These are phyloP conservation scores for Diarsia rubi DNA, from an alignment of 2,888 invertebrate genomes.

Conservation along the genomic window DNA sequence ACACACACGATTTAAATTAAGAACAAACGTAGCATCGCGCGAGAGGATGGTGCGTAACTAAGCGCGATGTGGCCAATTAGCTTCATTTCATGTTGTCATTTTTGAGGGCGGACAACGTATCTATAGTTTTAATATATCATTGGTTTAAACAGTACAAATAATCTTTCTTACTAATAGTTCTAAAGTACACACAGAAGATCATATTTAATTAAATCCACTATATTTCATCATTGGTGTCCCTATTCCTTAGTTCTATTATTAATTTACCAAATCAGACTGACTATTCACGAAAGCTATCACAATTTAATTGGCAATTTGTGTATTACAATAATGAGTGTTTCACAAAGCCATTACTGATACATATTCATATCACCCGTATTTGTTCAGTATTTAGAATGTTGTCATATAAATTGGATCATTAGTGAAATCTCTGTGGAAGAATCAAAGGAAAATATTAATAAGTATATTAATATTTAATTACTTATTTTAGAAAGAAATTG, in stretches of 20 bases:
- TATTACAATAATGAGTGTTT: slow-evolving; percentile 54
- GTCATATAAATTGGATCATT: slow-evolving; percentile 56
- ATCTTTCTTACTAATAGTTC: not conserved
- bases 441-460: slow-evolving; percentile 15
- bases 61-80: no score
- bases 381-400: slow-evolving; percentile 40
- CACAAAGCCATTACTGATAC: slow-evolving; percentile 41
- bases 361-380: slow-evolving; percentile 36
- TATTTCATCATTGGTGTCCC: not conserved
- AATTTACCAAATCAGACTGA: slow-evolving; percentile 17
- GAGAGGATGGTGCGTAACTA: no score
- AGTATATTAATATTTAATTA: slow-evolving; percentile 1
- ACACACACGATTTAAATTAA: no score
- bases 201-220: slow-evolving; percentile 4
- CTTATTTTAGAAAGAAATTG: not conserved
- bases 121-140: no score
- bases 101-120: no score
- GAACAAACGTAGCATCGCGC: no score
- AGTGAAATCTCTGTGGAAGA: slow-evolving; percentile 32
- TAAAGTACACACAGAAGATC: not conserved
- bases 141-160: not conserved
- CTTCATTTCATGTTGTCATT: no score
- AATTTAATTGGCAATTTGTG: slow-evolving; percentile 63
- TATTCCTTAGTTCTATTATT: slow-evolving; percentile 21
- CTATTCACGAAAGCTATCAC: slow-evolving; percentile 38